Evolutionary conservation across 2,797 vertebrate genomes (phyloP).

Genomic region (Rhinogobio ventralis): DNA sequence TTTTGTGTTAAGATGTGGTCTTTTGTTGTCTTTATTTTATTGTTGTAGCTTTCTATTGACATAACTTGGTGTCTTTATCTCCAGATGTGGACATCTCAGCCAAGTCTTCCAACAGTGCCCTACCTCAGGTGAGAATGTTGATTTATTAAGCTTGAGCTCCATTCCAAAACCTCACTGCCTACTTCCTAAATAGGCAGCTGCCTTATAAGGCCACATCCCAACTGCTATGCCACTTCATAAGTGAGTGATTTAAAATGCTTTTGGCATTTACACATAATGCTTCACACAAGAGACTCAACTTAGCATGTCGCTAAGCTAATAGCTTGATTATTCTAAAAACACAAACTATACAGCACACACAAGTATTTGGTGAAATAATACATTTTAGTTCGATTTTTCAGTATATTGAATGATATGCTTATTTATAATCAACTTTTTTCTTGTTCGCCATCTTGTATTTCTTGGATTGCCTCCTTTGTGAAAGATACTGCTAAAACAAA

Average conservation of each 20-base stretch:
- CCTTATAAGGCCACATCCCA: not conserved
- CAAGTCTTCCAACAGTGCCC: constrained; percentile 75
- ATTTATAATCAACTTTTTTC: not conserved
- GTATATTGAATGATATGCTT: not conserved
- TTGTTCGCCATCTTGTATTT: not conserved
- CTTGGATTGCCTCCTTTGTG: not conserved
- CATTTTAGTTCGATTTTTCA: not conserved
- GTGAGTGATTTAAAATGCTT: not conserved
- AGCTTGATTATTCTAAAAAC: not conserved
- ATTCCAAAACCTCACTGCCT: not conserved
- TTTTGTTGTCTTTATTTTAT: not conserved
- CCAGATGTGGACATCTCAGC: constrained; percentile 70
- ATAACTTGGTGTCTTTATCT: constrained; percentile 43
- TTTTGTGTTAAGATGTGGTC: not conserved
- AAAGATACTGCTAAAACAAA: not conserved
- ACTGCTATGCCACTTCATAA: not conserved
- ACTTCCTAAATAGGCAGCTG: not conserved
- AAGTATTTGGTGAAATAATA: not conserved
- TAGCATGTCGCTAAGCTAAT: not conserved
- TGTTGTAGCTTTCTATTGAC: not conserved
- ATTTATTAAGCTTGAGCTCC: not conserved
- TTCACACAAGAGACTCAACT: not conserved
- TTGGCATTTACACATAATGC: not conserved
- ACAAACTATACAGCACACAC: not conserved
- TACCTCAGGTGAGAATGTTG: constrained; percentile 78